phyloP scores from a whole-genome alignment of 2,888 invertebrate genomes.

The Synergus umbraculus region DNA sequence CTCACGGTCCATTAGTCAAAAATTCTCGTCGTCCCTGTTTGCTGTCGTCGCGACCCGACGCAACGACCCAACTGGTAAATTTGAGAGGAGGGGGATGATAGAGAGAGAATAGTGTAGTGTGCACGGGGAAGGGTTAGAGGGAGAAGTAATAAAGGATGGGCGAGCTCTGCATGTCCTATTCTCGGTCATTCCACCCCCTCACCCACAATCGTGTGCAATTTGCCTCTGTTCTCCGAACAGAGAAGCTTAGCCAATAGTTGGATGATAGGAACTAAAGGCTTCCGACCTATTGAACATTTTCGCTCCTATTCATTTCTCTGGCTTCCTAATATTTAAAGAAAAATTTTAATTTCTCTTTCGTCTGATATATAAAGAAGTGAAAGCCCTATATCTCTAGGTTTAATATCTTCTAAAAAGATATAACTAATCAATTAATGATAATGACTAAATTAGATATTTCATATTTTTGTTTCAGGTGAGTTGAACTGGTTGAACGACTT shows the following conservation, averaged over 20 bases:
- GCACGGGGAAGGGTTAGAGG: conserved; percentile 32
- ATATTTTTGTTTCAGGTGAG: conserved; percentile 37
- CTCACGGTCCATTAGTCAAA: conserved; percentile 73
- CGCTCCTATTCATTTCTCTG: conserved; percentile 42
- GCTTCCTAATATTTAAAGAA: neutral
- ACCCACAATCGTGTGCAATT: conserved; percentile 57
- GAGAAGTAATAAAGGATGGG: conserved; percentile 45
- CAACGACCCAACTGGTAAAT: conserved; percentile 53
- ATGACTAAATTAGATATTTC: neutral
- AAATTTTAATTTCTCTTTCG: neutral
- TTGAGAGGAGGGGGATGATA: conserved; percentile 42
- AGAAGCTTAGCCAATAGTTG: conserved; percentile 54
- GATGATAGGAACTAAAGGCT: conserved; percentile 52
- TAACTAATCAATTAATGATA: neutral
- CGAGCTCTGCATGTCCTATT: conserved; percentile 54
- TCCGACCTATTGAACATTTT: conserved; percentile 59
- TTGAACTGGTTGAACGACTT: neutral
- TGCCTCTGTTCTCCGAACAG: conserved; percentile 57
- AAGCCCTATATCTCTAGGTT: neutral
- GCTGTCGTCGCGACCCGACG: conserved; percentile 54
- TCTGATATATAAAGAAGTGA: neutral
- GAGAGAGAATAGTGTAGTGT: conserved; percentile 35
- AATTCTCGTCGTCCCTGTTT: conserved; percentile 57
- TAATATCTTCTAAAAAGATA: neutral
- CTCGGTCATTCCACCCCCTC: conserved; percentile 54